Evolutionary conservation across 2,797 vertebrate genomes (phyloP), one percentile per base, ranked within the genome.

Genomic region (Prunella strophiata): DNA sequence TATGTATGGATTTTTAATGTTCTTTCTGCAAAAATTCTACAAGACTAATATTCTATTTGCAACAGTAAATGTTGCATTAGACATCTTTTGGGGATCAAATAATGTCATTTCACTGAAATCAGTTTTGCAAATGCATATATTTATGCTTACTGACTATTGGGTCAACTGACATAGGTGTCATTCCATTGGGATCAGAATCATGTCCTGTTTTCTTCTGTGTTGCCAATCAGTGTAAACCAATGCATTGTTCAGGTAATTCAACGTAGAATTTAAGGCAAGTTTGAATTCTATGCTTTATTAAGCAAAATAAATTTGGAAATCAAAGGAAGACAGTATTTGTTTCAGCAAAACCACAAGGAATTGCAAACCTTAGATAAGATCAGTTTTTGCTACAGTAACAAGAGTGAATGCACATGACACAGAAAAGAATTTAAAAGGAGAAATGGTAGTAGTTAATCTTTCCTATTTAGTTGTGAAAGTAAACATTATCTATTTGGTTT

Each of bases 311-410:
- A 86, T 70, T 84, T 75, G 19, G 45, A 89, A 88, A 47, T 47
- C 71, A 80, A 88, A 84, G 30, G 70, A 81, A 70, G 18, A 57
- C 11, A 73, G 27, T 51, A 72, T 77, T 85, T 75, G 15, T 72
- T 91, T 92, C 59, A 78, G 27, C 7, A 81, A 92, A 92, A 71
- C 19, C 21, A 76, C 36, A 30, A 81, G 59, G 47, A 91, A 93
- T 27, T 61, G 30, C 5, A 93, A 90, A 79, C 16, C 38, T 76
- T 90, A 91, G 78, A 73, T 59, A 93, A 73, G 45, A 65, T 79
- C 73, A 79, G 38, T 59, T 86, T 87, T 95, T 85, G 22, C 77
- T 77, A 79, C 40, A 82, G 77, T 21, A 88, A 93, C 38, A 89
- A 38, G 32, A 81, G 5, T 61, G 42, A 86, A 76, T 27, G 22